Conservation (phyloP, 2,797 vertebrate species). For the Falco concolor region DNA sequence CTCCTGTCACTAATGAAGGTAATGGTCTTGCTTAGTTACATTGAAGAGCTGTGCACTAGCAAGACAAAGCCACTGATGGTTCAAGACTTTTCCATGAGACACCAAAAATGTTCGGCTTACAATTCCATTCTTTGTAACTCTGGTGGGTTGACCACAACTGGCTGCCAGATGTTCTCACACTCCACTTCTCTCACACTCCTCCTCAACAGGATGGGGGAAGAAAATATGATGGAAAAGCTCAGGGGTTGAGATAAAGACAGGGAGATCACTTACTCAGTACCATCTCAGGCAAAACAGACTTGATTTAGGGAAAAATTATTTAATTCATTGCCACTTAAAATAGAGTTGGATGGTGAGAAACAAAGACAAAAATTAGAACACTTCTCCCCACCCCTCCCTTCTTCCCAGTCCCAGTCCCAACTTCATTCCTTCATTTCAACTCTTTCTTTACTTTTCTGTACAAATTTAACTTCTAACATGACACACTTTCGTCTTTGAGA, state of each 20-base stretch:
- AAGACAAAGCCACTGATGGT: background rate
- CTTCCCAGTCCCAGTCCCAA: background rate
- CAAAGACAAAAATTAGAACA: background rate
- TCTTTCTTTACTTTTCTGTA: background rate
- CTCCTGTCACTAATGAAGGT: background rate
- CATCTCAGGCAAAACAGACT: fast-evolving
- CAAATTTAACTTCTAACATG: background rate
- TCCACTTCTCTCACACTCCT: background rate
- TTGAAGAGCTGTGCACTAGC: background rate
- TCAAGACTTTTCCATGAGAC: background rate
- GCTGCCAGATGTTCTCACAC: background rate
- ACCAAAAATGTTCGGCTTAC: background rate
- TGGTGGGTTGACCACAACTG: background rate
- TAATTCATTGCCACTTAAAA: background rate
- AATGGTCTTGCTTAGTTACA: background rate
- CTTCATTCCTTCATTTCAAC: background rate
- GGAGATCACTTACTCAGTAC: background rate
- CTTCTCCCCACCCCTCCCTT: background rate
- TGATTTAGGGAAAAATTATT: background rate
- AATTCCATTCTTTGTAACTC: background rate
- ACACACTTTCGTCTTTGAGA: background rate
- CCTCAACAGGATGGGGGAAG: background rate
- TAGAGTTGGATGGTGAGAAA: background rate
- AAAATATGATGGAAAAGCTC: background rate
- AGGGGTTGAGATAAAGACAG: background rate